phyloP scores from a whole-genome alignment of 2,113 vertebrate species.

The Apteryx mantelli region DNA sequence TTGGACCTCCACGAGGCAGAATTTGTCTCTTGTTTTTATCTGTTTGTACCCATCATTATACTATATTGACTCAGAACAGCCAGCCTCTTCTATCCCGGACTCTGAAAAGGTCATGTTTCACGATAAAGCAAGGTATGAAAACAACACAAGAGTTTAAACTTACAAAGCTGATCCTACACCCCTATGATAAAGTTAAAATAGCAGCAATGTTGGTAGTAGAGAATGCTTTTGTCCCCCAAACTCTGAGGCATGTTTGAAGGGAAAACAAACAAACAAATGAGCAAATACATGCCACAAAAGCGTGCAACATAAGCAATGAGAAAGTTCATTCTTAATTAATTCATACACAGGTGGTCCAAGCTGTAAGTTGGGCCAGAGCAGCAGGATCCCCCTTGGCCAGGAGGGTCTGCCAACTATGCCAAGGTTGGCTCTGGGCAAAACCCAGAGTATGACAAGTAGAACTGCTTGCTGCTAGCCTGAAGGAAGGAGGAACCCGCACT shows the following conservation, averaged over 20 bases:
- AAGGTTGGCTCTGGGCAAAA: background rate
- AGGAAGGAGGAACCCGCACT: background rate
- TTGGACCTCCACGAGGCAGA: background rate
- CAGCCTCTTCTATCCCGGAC: background rate
- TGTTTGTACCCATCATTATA: background rate
- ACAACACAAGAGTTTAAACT: background rate
- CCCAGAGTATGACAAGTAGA: background rate
- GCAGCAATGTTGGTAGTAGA: background rate
- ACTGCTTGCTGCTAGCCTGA: background rate
- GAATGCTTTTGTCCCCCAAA: background rate
- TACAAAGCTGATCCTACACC: background rate
- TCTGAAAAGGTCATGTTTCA: background rate
- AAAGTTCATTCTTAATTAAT: background rate
- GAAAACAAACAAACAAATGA: background rate
- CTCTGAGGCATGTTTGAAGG: background rate
- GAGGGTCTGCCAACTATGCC: background rate
- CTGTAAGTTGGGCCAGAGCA: fast-evolving
- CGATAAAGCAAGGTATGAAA: background rate
- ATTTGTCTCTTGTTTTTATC: background rate
- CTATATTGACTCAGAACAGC: background rate
- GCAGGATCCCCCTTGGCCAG: background rate
- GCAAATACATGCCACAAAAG: background rate
- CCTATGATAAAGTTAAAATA: background rate
- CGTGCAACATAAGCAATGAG: background rate
- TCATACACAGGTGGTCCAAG: background rate